phyloP scores from a whole-genome alignment of 2,797 vertebrate genomes.

The Etheostoma perlongum region DNA sequence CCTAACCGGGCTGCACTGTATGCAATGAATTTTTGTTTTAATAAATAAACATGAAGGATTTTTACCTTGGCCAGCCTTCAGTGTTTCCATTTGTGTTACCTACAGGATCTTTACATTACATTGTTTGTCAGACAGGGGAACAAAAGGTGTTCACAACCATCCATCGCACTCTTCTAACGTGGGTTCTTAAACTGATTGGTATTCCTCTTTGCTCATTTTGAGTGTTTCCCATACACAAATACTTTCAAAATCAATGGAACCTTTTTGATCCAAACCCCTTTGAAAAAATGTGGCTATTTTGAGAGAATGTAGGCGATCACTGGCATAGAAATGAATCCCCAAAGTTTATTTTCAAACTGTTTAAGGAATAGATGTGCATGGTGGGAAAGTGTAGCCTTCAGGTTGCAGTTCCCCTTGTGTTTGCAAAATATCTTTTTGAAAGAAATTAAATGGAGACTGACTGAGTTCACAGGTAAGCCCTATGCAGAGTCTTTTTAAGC shows the following conservation, averaged over 20 bases:
- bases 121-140: conserved; percentile 13
- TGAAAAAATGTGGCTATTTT: conserved; percentile 45
- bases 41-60: conserved; percentile 40
- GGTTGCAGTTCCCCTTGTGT: not conserved
- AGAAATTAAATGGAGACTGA: not conserved
- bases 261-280: conserved; percentile 44
- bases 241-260: conserved; percentile 52
- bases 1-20: not conserved
- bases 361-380: not conserved
- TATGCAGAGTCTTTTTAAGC: not conserved
- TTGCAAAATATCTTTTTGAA: not conserved
- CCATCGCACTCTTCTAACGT: not conserved
- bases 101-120: not conserved
- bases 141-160: conserved; percentile 20
- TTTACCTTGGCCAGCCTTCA: not conserved
- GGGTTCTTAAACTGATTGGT: conserved; percentile 34
- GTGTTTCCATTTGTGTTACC: not conserved
- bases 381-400: conserved; percentile 1
- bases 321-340: conserved; percentile 35
- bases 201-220: conserved; percentile 38
- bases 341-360: conserved; percentile 31
- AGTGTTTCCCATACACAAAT: conserved; percentile 53
- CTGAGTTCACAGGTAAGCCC: conserved; percentile 19
- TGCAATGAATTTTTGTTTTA: conserved; percentile 25
- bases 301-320: conserved; percentile 7